Evolutionary conservation across 2,888 invertebrate species (phyloP), one percentile per base, ranked within the genome.

Genomic region (Trachelus troglodyta): DNA sequence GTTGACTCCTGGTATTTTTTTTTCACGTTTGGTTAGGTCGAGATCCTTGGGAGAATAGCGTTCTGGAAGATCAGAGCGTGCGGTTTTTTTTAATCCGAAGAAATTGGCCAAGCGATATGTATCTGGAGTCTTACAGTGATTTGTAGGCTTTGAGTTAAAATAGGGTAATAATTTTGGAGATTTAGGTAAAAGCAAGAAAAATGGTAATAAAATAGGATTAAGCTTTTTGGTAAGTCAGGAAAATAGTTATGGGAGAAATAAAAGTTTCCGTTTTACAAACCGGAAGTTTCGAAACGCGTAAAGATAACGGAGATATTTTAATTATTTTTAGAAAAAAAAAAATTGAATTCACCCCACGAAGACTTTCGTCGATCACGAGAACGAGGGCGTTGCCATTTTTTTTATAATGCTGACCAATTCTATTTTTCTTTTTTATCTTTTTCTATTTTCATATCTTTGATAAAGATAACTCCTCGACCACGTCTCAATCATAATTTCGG

Each of bases 401-500:
- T 75, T 23, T 23, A 56, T 74, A 69, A n/a, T 56, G 23, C 73
- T 35, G 75, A 35, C 31, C 23, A 56, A 23, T 15, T 56, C 9
- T 2, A 23, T 23, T 56, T 23, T 40, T 40, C 4, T 79, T 79
- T 74, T 74, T 35, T 35, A 12, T 12, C 35, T 35, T 12, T 79
- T 71, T 76, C 81, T 84, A 77, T 34, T 73, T 71, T 68, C 75
- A 2, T 71, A 23, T 68, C 33, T 73, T 56, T 69, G 76, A 78
- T 40, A 34, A 56, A 80, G 79, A 80, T 81, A 79, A 76, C 78
- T 79, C 75, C 78, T 31, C 75, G 71, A 40, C 56, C 74, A 77
- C 56, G 81, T 82, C 84, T 86, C 89, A 89, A 91, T 91, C 90
- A 90, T 90, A 90, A 91, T 90, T 90, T 85, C 83, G 84, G 86